Evolutionary conservation across 2,888 invertebrate species (phyloP), one percentile per base, ranked within the genome.

Genomic region (Drosophila affinis): DNA sequence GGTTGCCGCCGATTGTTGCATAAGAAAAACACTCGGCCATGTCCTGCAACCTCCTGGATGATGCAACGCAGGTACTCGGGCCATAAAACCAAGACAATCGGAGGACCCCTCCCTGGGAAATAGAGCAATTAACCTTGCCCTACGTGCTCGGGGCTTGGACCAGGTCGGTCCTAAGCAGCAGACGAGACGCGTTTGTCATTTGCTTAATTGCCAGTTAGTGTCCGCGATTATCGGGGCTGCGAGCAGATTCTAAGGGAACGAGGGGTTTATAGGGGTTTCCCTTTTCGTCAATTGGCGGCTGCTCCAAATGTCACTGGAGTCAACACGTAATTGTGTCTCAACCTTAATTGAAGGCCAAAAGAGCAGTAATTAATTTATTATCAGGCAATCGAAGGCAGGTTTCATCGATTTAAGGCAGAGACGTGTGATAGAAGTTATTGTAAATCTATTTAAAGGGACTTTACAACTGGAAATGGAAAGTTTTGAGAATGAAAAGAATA

Each of bases 111-210:
- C 14, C 58, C 47, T 53, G 2, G 6, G 70, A 86, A 84, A 81
- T 81, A 81, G 79, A 83, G 87, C 73, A 81, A 83, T 83, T 83
- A 83, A 73, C 87, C 85, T 84, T 78, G 79, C 51, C 51, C 81
- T 84, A 87, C 83, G 83, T 87, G 83, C 62, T 56, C 56, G 70
- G 46, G 48, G 46, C 24, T 44, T 54, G 17, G 39, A 24, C 73
- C 62, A 57, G 59, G 57, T 48, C 55, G 49, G 45, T 49, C 32
- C 14, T 48, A 24, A 24, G 24, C 24, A 39, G 48, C 51, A 21
- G 53, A 58, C 67, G 62, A 21, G 53, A 58, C 67, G 62, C 75
- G 49, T 75, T 71, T 45, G 55, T 62, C 57, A 63, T 64, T 62
- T 69, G 73, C 44, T 62, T 81, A 81, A 81, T 85, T 81, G 85